Percentiles rank a stretch among this genome's conserved stretches.
phyloP scores from a whole-genome alignment of 2,113 vertebrate species.

The Stomatorhinus ivindoensis region DNA sequence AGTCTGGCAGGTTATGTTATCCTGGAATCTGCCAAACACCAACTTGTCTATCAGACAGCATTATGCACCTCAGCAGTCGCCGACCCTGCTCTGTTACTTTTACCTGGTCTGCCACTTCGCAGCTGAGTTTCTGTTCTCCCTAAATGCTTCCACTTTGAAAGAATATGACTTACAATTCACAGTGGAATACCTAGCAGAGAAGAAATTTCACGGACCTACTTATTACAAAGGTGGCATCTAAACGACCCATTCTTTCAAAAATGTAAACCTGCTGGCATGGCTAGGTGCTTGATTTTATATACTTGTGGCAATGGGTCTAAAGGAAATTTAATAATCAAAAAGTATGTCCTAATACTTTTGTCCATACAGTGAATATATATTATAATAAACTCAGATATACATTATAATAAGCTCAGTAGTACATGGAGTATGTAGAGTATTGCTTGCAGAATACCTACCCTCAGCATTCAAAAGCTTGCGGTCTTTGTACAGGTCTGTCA shows the following conservation, averaged over 20 bases:
- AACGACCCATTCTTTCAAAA: too few species aligned
- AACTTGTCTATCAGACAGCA: neutral
- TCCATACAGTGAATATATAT: neutral
- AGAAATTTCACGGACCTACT: neutral
- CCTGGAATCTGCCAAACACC: neutral
- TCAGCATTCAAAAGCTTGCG: conserved; percentile 93
- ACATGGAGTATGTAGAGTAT: neutral
- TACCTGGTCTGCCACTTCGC: neutral
- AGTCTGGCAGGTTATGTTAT: neutral
- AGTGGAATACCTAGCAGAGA: neutral
- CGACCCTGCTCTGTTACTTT: neutral
- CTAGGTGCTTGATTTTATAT: neutral
- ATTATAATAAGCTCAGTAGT: neutral
- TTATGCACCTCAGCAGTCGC: neutral
- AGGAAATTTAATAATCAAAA: neutral
- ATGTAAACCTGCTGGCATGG: neutral
- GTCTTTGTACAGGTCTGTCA: conserved; percentile 97
- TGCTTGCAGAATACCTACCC: conserved; percentile 59
- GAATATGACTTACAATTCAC: neutral
- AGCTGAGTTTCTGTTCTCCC: neutral
- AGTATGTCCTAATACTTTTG: neutral
- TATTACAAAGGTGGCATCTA: neutral
- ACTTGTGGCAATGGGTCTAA: neutral
- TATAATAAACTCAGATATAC: neutral
- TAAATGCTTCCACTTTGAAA: neutral